Evolutionary conservation across 2,113 vertebrate genomes (phyloP).

Genomic region (Piaya cayana): DNA sequence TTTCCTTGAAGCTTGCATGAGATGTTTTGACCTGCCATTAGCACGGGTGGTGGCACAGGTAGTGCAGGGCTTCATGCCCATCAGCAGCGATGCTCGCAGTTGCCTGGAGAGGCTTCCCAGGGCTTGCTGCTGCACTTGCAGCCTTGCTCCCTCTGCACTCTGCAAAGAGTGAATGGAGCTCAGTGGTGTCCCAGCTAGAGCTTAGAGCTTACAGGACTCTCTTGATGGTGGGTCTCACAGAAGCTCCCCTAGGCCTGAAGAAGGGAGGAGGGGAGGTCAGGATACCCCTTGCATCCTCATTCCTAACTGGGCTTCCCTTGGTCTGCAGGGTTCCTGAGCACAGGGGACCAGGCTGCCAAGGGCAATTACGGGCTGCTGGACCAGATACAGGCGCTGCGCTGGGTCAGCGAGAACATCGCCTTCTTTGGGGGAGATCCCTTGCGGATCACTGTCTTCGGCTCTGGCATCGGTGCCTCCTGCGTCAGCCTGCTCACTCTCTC

Average conservation of each 20-base stretch:
- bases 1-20: neutral
- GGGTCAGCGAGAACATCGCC: conserved; percentile 98
- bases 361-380: conserved; percentile 98
- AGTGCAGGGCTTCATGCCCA: neutral
- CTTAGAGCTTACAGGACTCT: neutral
- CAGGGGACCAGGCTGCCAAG: conserved; percentile 97
- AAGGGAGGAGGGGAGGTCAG: neutral
- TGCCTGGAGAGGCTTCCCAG: neutral
- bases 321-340: conserved; percentile 92
- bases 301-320: neutral
- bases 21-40: neutral
- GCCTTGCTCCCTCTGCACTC: neutral
- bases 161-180: neutral
- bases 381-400: conserved; percentile 97
- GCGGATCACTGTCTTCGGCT: conserved; percentile 97
- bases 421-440: conserved; percentile 97
- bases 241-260: neutral
- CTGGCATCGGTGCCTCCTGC: conserved; percentile 95
- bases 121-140: neutral
- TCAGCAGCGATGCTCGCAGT: neutral
- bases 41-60: neutral
- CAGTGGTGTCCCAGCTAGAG: neutral
- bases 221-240: neutral
- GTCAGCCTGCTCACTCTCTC: conserved; percentile 98
- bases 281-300: neutral